Evolutionary conservation across 2,113 vertebrate species (phyloP).

Genomic region (Noctilio leporinus): DNA sequence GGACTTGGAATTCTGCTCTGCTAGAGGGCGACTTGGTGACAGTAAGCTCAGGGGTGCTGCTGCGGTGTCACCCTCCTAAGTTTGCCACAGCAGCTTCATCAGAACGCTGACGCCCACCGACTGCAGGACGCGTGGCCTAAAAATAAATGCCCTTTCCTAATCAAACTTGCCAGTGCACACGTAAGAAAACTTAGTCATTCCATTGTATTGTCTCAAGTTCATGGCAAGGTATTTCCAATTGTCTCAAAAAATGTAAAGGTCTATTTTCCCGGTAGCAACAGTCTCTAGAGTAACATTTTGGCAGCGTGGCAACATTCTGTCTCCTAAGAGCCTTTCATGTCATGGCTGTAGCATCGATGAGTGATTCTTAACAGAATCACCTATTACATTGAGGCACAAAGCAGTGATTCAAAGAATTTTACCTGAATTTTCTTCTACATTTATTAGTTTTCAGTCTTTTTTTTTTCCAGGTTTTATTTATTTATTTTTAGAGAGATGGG

Average conservation of each 20-base stretch:
- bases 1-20: background rate
- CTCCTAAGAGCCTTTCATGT: background rate
- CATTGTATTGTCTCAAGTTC: background rate
- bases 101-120: background rate
- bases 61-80: too few relatives aligned
- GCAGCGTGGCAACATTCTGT: background rate
- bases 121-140: background rate
- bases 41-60: background rate
- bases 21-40: background rate
- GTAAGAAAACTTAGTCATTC: background rate
- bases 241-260: background rate
- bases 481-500: too few relatives aligned
- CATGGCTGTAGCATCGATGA: background rate
- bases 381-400: background rate
- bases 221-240: background rate
- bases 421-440: background rate
- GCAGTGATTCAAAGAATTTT: background rate
- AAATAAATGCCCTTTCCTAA: background rate
- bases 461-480: too few relatives aligned
- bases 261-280: background rate
- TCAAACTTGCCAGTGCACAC: background rate
- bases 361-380: background rate
- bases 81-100: background rate
- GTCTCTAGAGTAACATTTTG: background rate
- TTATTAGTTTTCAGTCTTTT: background rate